Conservation (phyloP, 2,113 vertebrate species). For the Corythaeola cristata region DNA sequence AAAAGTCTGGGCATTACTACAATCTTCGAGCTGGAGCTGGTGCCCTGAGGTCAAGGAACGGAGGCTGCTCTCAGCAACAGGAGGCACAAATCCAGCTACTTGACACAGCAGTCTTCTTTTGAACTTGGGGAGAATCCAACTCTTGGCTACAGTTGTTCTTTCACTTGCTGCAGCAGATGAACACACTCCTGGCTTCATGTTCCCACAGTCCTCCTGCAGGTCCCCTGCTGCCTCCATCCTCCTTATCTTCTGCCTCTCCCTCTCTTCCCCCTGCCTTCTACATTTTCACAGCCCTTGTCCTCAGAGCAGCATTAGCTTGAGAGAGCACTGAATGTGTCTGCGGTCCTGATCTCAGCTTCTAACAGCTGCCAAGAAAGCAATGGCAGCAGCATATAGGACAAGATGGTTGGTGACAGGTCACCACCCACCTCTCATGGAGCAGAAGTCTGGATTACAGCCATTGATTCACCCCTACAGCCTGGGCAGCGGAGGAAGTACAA, state of each 20-base stretch:
- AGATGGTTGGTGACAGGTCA: background rate
- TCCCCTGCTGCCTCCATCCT: background rate
- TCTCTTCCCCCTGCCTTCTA: background rate
- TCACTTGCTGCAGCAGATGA: background rate
- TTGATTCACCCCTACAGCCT: background rate
- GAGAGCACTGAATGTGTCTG: background rate
- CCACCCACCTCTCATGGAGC: background rate
- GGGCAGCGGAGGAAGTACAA: background rate
- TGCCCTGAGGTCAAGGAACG: background rate
- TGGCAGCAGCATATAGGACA: background rate
- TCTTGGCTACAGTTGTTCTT: background rate
- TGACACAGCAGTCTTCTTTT: background rate
- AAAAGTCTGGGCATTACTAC: background rate
- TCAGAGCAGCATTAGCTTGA: background rate
- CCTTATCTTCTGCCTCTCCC: background rate
- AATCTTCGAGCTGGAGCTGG: background rate
- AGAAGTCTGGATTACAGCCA: background rate
- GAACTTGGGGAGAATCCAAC: background rate
- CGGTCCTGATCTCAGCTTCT: background rate
- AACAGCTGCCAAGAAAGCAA: conserved; percentile 8
- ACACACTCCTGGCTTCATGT: background rate
- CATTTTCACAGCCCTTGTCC: background rate
- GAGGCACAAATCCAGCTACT: background rate
- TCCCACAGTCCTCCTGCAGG: background rate
- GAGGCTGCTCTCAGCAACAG: background rate